Evolutionary conservation across 2,888 invertebrate genomes (phyloP), one percentile per base, ranked within the genome.

Genomic region (Drepana falcataria): DNA sequence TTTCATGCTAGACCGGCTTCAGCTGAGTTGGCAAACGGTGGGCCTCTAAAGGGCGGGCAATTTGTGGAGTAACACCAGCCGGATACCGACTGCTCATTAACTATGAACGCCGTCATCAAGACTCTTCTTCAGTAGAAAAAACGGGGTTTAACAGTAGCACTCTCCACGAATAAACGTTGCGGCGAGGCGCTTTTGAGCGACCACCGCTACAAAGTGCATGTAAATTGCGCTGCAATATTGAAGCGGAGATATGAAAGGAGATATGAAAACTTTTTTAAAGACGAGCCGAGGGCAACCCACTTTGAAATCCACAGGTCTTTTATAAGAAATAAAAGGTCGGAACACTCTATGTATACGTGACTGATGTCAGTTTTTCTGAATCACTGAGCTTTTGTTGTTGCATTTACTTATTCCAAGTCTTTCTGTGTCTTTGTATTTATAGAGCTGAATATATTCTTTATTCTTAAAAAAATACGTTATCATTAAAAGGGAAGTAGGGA

Each of bases 51-150:
- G 81, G 83, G 82, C 77, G 79, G 87, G 89, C 84, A 88, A 89
- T 90, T 88, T 88, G 76, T 77, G 72, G 73, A 68, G 81, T 77
- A 83, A 81, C 86, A 83, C 85, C 79, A 83, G 66, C 76, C 85
- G 87, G 87, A 87, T 87, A 87, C 87, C 81, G 76, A 79, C 77
- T 83, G 83, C 89, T 90, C 90, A 90, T 91, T 89, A 90, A 91
- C 84, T 90, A 91, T 91, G 89, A 89, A 89, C 84, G 83, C 71
- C 79, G 83, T 90, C 90, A 89, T 90, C 89, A 90, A 87, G 87
- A 81, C 77, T 82, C 85, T 83, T 88, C 87, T 87, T 87, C 82
- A 82, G 77, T 61, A 77, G 83, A 85, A 89, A 89, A 90, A 89
- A 85, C 81, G 77, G 66, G 78, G 75, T 81, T 87, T 80, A 85